A percentile compares a stretch with the other conserved stretches of the same genome.
These are phyloP conservation scores for Drosophila diplacantha DNA, from an alignment of 2,888 invertebrate genomes.

Conservation along the genomic window DNA sequence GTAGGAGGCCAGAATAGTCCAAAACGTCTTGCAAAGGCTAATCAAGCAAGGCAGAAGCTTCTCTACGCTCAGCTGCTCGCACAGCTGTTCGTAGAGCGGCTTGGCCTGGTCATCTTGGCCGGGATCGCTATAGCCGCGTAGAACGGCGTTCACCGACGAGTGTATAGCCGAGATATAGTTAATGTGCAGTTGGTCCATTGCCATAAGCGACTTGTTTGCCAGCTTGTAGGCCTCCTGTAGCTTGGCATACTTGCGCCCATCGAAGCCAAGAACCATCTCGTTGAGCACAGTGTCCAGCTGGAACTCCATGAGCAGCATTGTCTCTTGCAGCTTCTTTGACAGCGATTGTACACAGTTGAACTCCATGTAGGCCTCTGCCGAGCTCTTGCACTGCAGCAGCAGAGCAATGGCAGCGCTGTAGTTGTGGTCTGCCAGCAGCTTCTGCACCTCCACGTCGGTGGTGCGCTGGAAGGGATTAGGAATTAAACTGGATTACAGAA, in stretches of 20 bases:
- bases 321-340: conserved; percentile 91
- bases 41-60: conserved; percentile 83
- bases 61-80: conserved; percentile 78
- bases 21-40: conserved; percentile 91
- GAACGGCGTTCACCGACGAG: conserved; percentile 83
- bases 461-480: conserved; percentile 69
- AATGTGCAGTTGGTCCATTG: conserved; percentile 96
- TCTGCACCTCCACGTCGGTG: conserved; percentile 90
- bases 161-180: conserved; percentile 96
- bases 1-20: conserved; percentile 88
- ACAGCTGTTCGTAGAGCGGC: conserved; percentile 88
- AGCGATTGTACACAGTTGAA: conserved; percentile 95
- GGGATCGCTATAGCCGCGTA: conserved; percentile 79
- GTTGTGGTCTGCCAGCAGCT: conserved; percentile 88
- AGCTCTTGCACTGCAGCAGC: conserved; percentile 90
- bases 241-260: conserved; percentile 87
- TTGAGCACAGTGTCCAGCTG: conserved; percentile 92
- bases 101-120: conserved; percentile 78
- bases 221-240: conserved; percentile 92
- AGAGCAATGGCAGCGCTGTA: conserved; percentile 94
- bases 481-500: background rate
- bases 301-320: conserved; percentile 92
- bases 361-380: conserved; percentile 89
- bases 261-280: conserved; percentile 84
- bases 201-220: conserved; percentile 93